Base-by-base conservation (phyloP, 2,797 vertebrate genomes). In the Oreochromis grahami region DNA sequence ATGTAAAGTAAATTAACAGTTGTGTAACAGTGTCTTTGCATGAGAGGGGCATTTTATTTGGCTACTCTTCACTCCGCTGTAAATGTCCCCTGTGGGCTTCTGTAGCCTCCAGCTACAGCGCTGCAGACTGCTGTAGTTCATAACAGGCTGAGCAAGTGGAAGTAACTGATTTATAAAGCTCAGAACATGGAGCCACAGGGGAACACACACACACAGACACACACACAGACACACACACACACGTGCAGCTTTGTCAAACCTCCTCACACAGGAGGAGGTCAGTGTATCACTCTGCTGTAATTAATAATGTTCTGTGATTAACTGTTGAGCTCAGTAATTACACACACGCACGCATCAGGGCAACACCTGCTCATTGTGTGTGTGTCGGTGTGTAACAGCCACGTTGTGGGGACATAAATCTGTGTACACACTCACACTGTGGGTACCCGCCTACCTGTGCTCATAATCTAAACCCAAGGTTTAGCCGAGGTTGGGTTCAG, bases 271-370 rank as follows among this genome's bases (percentile, higher is more conserved):
- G 63, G 65, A 79, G 56, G 45, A 80, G 79, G 72, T 76, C 82
- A 82, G 72, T 36, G 77, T 84, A 79, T 84, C 78, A 48, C 52
- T 79, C 76, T 53, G 77, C 32, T 56, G 34, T 81, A 79, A 84
- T 82, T 86, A 84, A 80, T 84, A 82, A 79, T 26, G 48, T 82
- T 56, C 76, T 53, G 72, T 84, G 77, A 89, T 86, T 84, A 85
- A 78, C 65, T 55, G 72, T 48, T 70, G 81, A 79, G 79, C 56
- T 83, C 58, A 48, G 60, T 88, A 84, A 86, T 88, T 85, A 88
- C 79, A 76, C 21, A 56, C 79, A 87, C 41, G 8, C 65, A 58
- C 78, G 78, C 80, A 77, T 72, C 52, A 63, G 70, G 48, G 55
- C 51, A 48, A 70, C 83, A 84, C 53, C 80, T 84, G 79, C 24